Evolutionary conservation across 1,140 invertebrate genomes (phyloP).

Genomic region (Diorhabda carinulata): DNA sequence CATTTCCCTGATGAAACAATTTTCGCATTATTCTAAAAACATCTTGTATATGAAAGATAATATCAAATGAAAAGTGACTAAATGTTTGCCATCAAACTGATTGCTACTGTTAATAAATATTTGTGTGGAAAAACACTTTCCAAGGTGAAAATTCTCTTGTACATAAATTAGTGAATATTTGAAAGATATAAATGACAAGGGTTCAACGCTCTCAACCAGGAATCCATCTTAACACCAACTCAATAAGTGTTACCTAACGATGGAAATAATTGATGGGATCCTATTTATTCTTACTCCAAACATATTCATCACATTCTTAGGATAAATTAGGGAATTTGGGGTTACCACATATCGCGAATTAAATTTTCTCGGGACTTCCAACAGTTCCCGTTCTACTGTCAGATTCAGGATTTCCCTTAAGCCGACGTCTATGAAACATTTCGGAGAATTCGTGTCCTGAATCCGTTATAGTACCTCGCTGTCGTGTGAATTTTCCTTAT

Average conservation of each 20-base stretch:
- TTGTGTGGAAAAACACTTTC: no score
- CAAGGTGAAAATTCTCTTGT: no score
- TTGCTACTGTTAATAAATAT: no score
- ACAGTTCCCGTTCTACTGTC: conserved; percentile 17
- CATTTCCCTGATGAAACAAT: no score
- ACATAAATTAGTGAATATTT: not conserved
- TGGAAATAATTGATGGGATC: conserved; percentile 22
- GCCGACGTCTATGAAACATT: conserved; percentile 26
- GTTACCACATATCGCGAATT: conserved; percentile 15
- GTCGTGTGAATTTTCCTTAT: conserved; percentile 24
- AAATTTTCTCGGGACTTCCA: conserved; percentile 17
- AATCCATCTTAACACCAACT: conserved; percentile 2
- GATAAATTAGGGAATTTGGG: conserved; percentile 9
- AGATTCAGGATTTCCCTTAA: conserved; percentile 20
- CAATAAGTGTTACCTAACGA: conserved; percentile 9
- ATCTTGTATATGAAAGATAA: no score
- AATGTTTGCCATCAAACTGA: no score
- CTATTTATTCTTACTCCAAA: conserved; percentile 21
- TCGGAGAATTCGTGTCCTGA: conserved; percentile 18
- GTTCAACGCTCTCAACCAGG: not conserved
- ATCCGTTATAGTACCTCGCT: conserved; percentile 10
- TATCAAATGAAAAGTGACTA: no score
- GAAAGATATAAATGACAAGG: not conserved
- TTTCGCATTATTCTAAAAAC: no score
- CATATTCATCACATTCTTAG: conserved; percentile 26